These are phyloP conservation scores for Polypedilum pembai DNA, from an alignment of 1,140 invertebrate genomes.

Conservation along the genomic window DNA sequence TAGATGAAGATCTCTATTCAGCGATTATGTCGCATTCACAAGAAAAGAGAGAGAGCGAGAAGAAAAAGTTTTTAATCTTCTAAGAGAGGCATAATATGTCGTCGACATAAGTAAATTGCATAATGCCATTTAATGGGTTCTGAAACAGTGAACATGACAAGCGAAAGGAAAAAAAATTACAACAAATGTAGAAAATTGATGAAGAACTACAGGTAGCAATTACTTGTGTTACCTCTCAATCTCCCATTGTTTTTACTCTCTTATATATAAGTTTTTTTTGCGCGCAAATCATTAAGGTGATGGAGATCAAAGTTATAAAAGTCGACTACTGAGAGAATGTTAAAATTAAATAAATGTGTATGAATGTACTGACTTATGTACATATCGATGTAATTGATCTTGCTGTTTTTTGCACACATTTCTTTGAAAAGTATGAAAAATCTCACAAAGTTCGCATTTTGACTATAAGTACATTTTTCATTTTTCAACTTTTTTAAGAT, in stretches of 20 bases:
- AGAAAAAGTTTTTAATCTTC: too few species aligned
- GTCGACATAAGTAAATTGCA: background rate
- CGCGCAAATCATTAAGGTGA: background rate
- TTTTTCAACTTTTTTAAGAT: too few species aligned
- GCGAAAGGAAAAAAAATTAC: background rate
- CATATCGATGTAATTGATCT: too few species aligned
- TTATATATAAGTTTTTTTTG: background rate
- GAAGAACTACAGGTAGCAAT: slow-evolving; percentile 11
- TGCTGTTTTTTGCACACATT: too few species aligned
- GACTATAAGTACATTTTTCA: too few species aligned
- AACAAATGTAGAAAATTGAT: slow-evolving; percentile 16
- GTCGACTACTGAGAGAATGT: background rate
- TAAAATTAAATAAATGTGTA: background rate
- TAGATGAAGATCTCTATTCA: too few species aligned
- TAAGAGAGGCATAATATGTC: too few species aligned
- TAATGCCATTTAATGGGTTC: background rate
- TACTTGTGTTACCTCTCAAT: slow-evolving; percentile 17
- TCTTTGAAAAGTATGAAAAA: too few species aligned
- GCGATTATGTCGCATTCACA: too few species aligned
- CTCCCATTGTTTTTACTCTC: background rate
- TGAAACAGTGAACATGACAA: slow-evolving; percentile 17
- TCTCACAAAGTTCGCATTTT: too few species aligned
- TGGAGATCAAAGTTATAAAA: slow-evolving; percentile 2
- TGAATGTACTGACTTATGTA: too few species aligned
- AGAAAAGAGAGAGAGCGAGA: too few species aligned